Base-by-base conservation (phyloP, 1,140 invertebrate genomes). In the Aethina tumida region DNA sequence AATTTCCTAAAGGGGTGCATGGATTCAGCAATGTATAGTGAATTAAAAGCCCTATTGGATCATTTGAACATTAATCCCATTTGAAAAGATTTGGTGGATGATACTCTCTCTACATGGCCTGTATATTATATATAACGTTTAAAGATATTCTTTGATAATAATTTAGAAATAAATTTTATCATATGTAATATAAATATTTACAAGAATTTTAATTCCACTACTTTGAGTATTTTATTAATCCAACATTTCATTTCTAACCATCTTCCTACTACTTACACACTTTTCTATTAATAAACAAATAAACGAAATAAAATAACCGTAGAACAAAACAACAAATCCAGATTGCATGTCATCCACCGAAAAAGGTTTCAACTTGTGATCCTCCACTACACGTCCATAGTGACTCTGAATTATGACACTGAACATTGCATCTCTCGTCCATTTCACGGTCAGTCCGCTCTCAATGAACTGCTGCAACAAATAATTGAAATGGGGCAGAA, bases 341-440 rank as follows among this genome's bases (percentile, higher is more conserved):
- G 22, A 19, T 22, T 41, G 39, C 9, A 41, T 19, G 25, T 43
- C 38, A 8, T 41, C 15, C 16, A 43, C 29, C 5, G 25, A 24
- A 37, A 43, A 47, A 8, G 37, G 9, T 28, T 37, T 33, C 19
- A 19, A 28, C 4, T 1, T 16, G 5, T 30, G 15, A 5, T 25
- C 18, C 17, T 29, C 28, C n/a, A n/a, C 14, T 26, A 5, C 5
- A 26, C 21, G 8, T 16, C 8, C 9, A 43, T 29, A 25, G 27
- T 4, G 18, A n/a, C 9, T 42, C 34, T 9, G 22, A 17, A 5
- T 36, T 13, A 17, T 36, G 13, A 8, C 20, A 33, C 3, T 30
- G 13, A 12, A 21, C 13, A 17, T n/a, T n/a, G 34, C 32, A 30
- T 43, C 41, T 3, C 29, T 3, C 9, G 6, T 17, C 41, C 41